phyloP scores from a whole-genome alignment of 2,888 invertebrate species.

The Xylota sylvarum region DNA sequence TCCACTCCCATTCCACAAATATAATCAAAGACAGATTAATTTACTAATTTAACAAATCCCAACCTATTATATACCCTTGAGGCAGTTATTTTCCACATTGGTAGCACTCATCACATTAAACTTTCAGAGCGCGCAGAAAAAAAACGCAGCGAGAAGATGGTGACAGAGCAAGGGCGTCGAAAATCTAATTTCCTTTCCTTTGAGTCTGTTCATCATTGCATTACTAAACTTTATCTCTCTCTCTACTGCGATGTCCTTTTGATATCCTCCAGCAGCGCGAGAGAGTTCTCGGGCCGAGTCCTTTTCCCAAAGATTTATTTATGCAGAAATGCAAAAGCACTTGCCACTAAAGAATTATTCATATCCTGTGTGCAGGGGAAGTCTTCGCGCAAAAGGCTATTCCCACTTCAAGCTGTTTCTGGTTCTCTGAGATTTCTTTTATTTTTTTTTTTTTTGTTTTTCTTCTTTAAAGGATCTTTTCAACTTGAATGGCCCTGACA shows the following conservation, averaged over 20 bases:
- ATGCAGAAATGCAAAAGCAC: constrained; percentile 45
- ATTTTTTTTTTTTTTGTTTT: not conserved
- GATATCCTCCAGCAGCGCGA: not conserved
- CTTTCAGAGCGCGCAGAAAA: constrained; percentile 28
- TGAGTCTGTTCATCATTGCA: constrained; percentile 68
- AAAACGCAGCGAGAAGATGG: constrained; percentile 6
- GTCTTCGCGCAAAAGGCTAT: constrained; percentile 46
- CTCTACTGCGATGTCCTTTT: constrained; percentile 38
- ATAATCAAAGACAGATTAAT: constrained; percentile 31
- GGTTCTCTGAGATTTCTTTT: constrained; percentile 19
- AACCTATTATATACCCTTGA: not conserved
- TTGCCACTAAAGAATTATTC: constrained; percentile 39
- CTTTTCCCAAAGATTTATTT: constrained; percentile 42
- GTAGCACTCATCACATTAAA: constrained; percentile 41
- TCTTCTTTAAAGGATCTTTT: constrained; percentile 23
- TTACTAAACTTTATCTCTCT: constrained; percentile 57
- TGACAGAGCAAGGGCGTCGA: constrained; percentile 24
- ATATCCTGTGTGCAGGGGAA: constrained; percentile 39
- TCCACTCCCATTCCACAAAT: not conserved
- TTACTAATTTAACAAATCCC: constrained; percentile 45
- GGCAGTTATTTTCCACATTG: constrained; percentile 1
- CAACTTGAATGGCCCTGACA: constrained; percentile 48
- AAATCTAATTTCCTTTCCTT: constrained; percentile 68
- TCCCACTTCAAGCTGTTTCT: constrained; percentile 48
- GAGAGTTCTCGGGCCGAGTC: not conserved